Evolutionary conservation across 1,140 invertebrate species (phyloP), one percentile per base, ranked within the genome.

Genomic region (Penaeus indicus): DNA sequence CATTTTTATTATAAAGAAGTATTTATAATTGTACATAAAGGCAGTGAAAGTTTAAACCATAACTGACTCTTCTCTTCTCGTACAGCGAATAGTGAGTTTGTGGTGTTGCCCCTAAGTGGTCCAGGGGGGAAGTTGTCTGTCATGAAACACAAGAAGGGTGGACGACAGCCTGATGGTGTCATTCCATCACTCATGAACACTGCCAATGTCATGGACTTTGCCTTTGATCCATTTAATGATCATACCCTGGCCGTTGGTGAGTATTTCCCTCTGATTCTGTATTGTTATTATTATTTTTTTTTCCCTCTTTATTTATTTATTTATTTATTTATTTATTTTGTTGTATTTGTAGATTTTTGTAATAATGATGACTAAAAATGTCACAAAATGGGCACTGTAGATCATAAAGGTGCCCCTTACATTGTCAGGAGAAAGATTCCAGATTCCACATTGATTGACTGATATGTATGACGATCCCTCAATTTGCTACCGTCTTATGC

Each of bases 151-250:
- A 95, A 94, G 60, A 96, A 96, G 91, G 95, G 96, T 0, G 96
- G 97, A 0, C 94, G 95, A 90, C 93, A 97, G 60, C 95, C 96
- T 0, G 96, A 97, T 92, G 95, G 96, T 88, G 96, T 97, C 0
- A 95, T 96, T 91, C 96, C 97, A 42, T 95, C 96, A n/a, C 93
- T 99, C 88, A 95, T 98, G 25, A 97, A 98, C 92, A 96, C 96
- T 42, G 95, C 95, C 86, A 97, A 96, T 90, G 95, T 98, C 11
- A 96, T 97, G 94, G 97, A 99, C 93, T 99, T 98, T 93, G 95
- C 95, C 79, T 99, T 97, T 96, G 97, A 99, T 94, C 97, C 97
- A 3, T 98, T 98, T 92, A 94, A 97, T 93, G 95, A 95, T 92
- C 93, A 94, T 75, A 94, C 96, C 80, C 93, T 99, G 69, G 95